Evolutionary conservation across 2,113 vertebrate species (phyloP).

Genomic region (Nycticebus coucang): DNA sequence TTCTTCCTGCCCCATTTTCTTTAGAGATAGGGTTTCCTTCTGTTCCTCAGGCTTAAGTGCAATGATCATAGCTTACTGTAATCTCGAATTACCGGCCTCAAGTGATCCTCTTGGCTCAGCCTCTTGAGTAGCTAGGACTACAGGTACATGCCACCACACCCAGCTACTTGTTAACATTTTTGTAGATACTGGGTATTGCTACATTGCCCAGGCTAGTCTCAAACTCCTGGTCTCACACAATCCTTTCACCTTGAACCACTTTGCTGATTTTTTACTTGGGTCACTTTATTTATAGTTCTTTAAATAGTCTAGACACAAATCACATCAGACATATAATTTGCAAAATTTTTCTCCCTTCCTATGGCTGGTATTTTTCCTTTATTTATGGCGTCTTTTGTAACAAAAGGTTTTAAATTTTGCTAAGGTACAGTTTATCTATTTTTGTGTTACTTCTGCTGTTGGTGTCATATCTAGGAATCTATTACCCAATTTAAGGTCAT

Average conservation of each 20-base stretch:
- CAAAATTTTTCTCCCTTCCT: neutral
- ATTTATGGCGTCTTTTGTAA: constrained; percentile 20
- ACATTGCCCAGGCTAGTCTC: neutral
- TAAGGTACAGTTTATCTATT: neutral
- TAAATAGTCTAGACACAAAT: neutral
- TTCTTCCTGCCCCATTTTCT: neutral
- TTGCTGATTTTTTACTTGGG: too few relatives aligned
- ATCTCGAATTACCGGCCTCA: neutral
- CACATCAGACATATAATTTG: neutral
- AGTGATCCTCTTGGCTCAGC: neutral
- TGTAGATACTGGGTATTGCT: neutral
- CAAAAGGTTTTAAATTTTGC: neutral
- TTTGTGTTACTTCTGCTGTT: neutral
- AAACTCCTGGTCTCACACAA: neutral
- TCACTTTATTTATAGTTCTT: neutral
- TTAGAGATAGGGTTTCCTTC: neutral
- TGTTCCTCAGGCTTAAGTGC: neutral
- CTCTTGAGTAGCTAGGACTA: neutral
- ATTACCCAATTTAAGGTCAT: neutral
- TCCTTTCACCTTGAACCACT: neutral
- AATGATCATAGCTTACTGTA: neutral
- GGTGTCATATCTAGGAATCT: neutral
- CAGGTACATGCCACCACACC: neutral
- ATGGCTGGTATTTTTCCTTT: neutral
- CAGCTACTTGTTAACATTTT: neutral